These are phyloP conservation scores for Bombus polaris DNA, from an alignment of 1,140 invertebrate genomes.

Conservation along the genomic window DNA sequence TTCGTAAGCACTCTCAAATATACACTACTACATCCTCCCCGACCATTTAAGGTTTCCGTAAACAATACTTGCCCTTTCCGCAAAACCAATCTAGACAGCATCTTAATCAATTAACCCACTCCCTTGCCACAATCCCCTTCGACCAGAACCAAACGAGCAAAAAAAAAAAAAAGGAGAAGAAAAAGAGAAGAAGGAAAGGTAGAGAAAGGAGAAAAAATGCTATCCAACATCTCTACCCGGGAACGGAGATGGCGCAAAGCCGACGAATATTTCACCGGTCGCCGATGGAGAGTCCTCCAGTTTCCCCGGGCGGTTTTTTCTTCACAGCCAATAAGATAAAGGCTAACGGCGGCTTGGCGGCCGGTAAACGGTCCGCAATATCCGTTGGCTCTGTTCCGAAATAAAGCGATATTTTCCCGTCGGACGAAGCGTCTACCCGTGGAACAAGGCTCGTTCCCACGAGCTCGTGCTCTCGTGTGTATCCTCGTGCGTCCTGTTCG, in stretches of 20 bases:
- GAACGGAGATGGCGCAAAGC: background rate
- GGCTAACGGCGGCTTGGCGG: slow-evolving; percentile 51
- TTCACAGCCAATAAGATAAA: slow-evolving; percentile 38
- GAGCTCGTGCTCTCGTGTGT: background rate
- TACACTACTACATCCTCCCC: background rate
- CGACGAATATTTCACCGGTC: slow-evolving; percentile 35
- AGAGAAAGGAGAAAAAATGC: no score
- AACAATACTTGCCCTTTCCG: background rate
- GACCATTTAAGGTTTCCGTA: slow-evolving; percentile 6
- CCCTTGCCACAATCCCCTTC: background rate
- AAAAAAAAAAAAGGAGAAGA: background rate
- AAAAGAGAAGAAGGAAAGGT: no score
- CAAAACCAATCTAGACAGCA: background rate
- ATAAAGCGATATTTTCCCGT: slow-evolving; percentile 53
- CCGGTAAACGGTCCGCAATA: slow-evolving; percentile 61
- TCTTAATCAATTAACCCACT: slow-evolving; percentile 7
- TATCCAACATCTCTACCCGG: background rate
- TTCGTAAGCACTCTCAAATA: background rate
- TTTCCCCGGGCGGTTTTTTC: background rate
- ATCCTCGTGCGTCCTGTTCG: slow-evolving; percentile 5
- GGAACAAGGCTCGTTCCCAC: slow-evolving; percentile 40
- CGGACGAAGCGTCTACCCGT: background rate
- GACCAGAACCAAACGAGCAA: background rate
- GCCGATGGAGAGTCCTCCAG: slow-evolving; percentile 8
- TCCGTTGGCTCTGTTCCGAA: slow-evolving; percentile 57